These are phyloP conservation scores for Homarus gammarus DNA, from an alignment of 2,888 invertebrate genomes.

Conservation along the genomic window DNA sequence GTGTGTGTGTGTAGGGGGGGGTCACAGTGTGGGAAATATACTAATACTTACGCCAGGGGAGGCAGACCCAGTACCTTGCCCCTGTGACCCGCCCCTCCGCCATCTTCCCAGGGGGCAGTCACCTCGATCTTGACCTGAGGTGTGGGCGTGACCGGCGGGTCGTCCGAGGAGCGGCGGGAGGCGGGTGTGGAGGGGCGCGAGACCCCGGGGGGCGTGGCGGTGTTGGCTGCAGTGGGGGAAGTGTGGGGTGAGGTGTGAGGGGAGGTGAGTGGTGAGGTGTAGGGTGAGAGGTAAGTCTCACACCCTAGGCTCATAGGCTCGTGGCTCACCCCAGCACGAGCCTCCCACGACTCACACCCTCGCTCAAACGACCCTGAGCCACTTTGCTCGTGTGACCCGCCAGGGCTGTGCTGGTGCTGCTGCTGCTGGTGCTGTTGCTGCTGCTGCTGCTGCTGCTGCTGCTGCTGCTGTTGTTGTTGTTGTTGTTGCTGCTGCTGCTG, in stretches of 20 bases:
- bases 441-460: slow-evolving; percentile 8
- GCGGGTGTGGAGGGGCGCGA: slow-evolving; percentile 32
- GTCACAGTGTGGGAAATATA: background rate
- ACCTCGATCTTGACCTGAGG: slow-evolving; percentile 70
- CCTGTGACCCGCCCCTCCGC: background rate
- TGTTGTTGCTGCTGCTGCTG: slow-evolving; percentile 15
- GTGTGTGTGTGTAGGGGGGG: background rate
- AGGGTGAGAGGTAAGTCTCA: slow-evolving; percentile 27
- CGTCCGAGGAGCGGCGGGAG: slow-evolving; percentile 36
- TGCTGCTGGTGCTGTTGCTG: background rate
- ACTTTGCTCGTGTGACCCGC: background rate
- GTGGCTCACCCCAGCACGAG: background rate
- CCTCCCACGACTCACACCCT: background rate
- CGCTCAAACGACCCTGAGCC: background rate
- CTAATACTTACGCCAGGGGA: slow-evolving; percentile 58
- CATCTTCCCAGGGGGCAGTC: slow-evolving; percentile 49
- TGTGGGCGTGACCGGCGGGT: slow-evolving; percentile 45
- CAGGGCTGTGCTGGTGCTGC: slow-evolving; percentile 7
- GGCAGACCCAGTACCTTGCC: slow-evolving; percentile 57
- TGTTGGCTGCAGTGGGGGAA: slow-evolving; percentile 27
- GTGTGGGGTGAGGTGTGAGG: slow-evolving; percentile 59
- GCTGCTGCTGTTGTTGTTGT: slow-evolving; percentile 24
- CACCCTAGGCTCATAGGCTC: background rate
- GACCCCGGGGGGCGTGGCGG: slow-evolving; percentile 19
- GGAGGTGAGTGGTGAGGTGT: slow-evolving; percentile 50